Evolutionary conservation across 2,113 vertebrate species (phyloP).

Genomic region (Microcebus jonahi): DNA sequence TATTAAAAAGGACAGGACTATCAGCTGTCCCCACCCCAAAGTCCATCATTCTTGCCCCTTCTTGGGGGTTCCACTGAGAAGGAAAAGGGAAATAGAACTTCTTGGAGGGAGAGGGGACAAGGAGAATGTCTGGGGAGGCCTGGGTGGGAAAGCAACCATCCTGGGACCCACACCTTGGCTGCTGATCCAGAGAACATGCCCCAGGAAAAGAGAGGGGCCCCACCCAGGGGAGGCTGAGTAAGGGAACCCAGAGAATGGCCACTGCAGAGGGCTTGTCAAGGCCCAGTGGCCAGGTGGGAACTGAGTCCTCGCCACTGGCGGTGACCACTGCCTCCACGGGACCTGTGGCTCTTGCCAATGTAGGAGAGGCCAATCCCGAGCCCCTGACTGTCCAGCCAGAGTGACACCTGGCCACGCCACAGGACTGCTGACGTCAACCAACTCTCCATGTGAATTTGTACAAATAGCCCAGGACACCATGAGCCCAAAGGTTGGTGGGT

Average conservation of each 20-base stretch:
- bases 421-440: not conserved
- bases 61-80: not conserved
- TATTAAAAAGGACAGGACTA: not conserved
- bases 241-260: not conserved
- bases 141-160: rapidly evolving
- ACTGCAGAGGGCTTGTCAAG: not conserved
- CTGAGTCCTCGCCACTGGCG: rapidly evolving
- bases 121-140: not conserved
- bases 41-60: not conserved
- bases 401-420: not conserved
- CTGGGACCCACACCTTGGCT: rapidly evolving
- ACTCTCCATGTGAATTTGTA: not conserved
- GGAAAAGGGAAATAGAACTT: not conserved
- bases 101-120: not conserved
- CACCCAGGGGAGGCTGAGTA: not conserved
- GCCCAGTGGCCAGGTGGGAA: not conserved
- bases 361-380: constrained; percentile 7
- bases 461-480: not conserved
- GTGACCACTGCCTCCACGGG: too few relatives aligned
- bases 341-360: not conserved
- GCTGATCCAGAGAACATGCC: not conserved
- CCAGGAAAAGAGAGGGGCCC: not conserved
- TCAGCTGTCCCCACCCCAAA: too few relatives aligned
- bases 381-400: constrained; percentile 37
- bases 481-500: not conserved